Evolutionary conservation across 2,888 invertebrate species (phyloP), one percentile per base, ranked within the genome.

Genomic region (Sisyra terminalis): DNA sequence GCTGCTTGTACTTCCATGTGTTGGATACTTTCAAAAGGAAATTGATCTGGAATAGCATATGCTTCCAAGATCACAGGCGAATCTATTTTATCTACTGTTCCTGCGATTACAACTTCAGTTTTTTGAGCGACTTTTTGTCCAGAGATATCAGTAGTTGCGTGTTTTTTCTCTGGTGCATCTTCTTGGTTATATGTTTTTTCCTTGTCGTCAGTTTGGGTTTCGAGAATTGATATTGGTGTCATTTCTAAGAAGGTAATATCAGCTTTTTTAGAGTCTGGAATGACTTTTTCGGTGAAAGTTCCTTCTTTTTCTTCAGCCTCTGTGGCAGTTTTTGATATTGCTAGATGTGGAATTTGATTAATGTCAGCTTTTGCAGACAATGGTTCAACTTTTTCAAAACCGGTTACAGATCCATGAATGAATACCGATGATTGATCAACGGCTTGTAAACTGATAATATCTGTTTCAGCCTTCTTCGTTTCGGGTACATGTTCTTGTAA

Each of bases 241-340:
- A 60, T 64, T 42, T 61, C 57, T 52, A 67, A 63, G 47, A 63
- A 55, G 45, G 58, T 59, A 42, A 58, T 40, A 29, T 59, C 60
- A 49, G 66, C 66, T 44, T 54, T 60, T 49, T 66, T 62, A 47
- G 64, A 57, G 49, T 60, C 63, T 11, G 65, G 56, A 45, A 64
- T 51, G 3, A 66, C 53, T 57, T 67, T 65, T 36, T 64, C 61
- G 42, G 61, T 60, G 34, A 66, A 50, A 44, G 65, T 53, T 39
- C 55, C 59, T 65, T 79, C 79, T 46, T 65, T 66, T 63, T 80
- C 79, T 46, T 65, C 69, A 17, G 55, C 55, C 47, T 69, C 60
- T 11, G 70, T 65, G 51, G 74, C 70, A 36, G 64, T 67, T 34
- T 67, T 61, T 17, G 69, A 53, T 24, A 78, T 46, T 52, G 73